Evolutionary conservation across 1,140 invertebrate genomes (phyloP).

Genomic region (Drosophila ficusphila): DNA sequence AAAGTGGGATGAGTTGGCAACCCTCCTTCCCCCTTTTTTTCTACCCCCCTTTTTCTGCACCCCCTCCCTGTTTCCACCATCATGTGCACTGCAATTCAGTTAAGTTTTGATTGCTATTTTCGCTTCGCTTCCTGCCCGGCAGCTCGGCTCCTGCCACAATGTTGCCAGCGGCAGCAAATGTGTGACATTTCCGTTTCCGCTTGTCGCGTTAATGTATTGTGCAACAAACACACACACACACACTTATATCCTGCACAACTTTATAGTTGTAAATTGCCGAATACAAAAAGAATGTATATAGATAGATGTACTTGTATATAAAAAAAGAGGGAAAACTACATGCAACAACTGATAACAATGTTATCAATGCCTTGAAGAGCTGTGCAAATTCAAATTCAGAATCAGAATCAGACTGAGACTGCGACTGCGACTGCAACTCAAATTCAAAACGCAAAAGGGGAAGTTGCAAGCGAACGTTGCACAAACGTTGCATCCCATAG

Average conservation of each 20-base stretch:
- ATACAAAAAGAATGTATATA: slow-evolving; percentile 8
- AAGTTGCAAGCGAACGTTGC: background rate
- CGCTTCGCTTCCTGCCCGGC: slow-evolving; percentile 75
- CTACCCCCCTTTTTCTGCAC: too few relatives aligned
- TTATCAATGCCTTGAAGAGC: slow-evolving; percentile 24
- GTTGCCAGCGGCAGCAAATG: slow-evolving; percentile 78
- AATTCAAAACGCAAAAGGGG: slow-evolving; percentile 7
- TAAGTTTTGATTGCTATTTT: slow-evolving; percentile 83
- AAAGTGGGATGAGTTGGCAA: too few relatives aligned
- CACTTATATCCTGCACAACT: slow-evolving; percentile 32
- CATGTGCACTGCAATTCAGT: slow-evolving; percentile 79
- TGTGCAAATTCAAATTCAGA: background rate
- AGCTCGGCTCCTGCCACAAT: slow-evolving; percentile 45
- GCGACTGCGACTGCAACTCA: too few relatives aligned
- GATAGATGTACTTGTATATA: too few relatives aligned
- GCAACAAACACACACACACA: slow-evolving; percentile 21
- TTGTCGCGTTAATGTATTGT: slow-evolving; percentile 70
- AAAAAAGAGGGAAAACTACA: slow-evolving; percentile 31
- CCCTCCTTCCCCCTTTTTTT: too few relatives aligned
- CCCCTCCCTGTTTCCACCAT: slow-evolving; percentile 17
- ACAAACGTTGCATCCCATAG: background rate
- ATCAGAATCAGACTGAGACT: too few relatives aligned
- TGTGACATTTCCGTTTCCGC: slow-evolving; percentile 79
- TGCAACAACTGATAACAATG: slow-evolving; percentile 46
- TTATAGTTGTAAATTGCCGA: slow-evolving; percentile 58